These are phyloP conservation scores for Tetramorium alpestre DNA, from an alignment of 1,140 invertebrate genomes.

Conservation along the genomic window DNA sequence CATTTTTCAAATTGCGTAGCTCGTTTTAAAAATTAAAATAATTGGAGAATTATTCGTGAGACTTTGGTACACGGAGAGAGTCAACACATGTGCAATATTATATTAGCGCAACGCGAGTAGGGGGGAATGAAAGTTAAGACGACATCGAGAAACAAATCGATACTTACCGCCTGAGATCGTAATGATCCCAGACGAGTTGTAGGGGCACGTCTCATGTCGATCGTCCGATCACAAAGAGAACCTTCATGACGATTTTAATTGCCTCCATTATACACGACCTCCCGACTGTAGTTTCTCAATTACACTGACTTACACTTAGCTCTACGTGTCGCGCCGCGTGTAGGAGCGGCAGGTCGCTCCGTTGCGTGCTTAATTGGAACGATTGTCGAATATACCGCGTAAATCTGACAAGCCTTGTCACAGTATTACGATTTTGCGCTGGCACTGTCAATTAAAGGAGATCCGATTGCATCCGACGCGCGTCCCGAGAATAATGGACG, in stretches of 20 bases:
- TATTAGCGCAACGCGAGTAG: background rate
- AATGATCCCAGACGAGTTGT: background rate
- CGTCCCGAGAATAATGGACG: constrained; percentile 2
- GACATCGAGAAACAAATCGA: constrained; percentile 38
- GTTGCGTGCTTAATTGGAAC: constrained; percentile 62
- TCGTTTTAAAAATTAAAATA: background rate
- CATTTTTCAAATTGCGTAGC: background rate
- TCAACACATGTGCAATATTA: background rate
- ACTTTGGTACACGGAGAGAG: background rate
- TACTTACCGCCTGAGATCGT: constrained; percentile 12
- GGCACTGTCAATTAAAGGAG: constrained; percentile 59
- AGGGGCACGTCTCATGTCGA: background rate
- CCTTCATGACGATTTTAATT: constrained; percentile 49
- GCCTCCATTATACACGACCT: constrained; percentile 45
- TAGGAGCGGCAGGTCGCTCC: constrained; percentile 33
- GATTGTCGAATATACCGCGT: constrained; percentile 56
- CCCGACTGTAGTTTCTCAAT: constrained; percentile 46
- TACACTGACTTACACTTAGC: constrained; percentile 40
- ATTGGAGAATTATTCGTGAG: background rate
- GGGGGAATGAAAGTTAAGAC: background rate
- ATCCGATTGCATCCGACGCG: constrained; percentile 26
- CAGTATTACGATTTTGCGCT: constrained; percentile 41
- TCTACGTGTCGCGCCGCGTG: constrained; percentile 41
- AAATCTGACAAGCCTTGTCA: constrained; percentile 42
- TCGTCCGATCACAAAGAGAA: constrained; percentile 35